phyloP scores from a whole-genome alignment of 2,888 invertebrate genomes.

The Pachydiplax longipennis region DNA sequence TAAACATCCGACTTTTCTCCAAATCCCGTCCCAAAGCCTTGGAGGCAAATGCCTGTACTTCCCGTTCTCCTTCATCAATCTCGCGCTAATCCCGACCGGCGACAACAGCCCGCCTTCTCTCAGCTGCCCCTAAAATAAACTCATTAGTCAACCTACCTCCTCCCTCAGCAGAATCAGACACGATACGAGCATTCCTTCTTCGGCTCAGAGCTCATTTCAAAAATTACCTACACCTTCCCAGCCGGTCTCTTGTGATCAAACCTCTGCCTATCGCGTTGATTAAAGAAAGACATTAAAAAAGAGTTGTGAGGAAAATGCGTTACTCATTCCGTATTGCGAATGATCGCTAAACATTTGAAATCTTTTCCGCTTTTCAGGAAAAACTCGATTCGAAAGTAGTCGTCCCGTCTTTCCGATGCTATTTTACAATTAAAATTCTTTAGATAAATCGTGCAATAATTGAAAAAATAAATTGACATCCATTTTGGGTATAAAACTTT shows the following conservation, averaged over 20 bases:
- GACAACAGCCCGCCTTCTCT: neutral
- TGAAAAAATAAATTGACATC: too few relatives aligned
- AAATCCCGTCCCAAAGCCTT: neutral
- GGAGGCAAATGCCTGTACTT: neutral
- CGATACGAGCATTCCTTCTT: neutral
- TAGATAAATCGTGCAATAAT: too few relatives aligned
- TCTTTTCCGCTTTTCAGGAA: too few relatives aligned
- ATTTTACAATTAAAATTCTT: too few relatives aligned
- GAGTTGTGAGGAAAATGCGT: too few relatives aligned
- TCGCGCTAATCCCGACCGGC: neutral
- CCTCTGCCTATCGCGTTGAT: neutral
- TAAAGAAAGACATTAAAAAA: too few relatives aligned
- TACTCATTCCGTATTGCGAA: too few relatives aligned
- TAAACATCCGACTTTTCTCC: neutral
- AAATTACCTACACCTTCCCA: neutral
- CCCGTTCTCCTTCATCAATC: neutral
- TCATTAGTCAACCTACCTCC: neutral
- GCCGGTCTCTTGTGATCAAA: neutral
- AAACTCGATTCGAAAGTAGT: too few relatives aligned
- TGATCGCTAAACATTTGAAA: too few relatives aligned
- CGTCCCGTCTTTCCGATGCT: too few relatives aligned
- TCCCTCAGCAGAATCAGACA: neutral
- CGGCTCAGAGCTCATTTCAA: neutral
- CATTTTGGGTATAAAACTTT: too few relatives aligned
- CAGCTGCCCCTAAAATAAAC: neutral